These are phyloP conservation scores for Stegodyphus dumicola DNA, from an alignment of 1,140 invertebrate species.

Conservation along the genomic window DNA sequence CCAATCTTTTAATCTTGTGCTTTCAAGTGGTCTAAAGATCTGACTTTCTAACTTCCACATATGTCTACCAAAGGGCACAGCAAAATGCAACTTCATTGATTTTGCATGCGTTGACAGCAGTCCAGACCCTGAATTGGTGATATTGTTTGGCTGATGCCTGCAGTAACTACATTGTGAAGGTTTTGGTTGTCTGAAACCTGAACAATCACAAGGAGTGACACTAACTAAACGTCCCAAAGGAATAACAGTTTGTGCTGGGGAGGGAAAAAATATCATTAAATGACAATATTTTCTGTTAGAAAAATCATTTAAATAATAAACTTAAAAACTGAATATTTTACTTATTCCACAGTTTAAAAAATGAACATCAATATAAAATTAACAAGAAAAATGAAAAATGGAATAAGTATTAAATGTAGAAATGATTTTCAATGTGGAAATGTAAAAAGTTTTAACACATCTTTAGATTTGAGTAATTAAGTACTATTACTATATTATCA, in stretches of 20 bases:
- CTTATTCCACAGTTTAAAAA: not conserved
- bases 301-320: no score
- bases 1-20: conserved; percentile 37
- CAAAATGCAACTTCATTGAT: conserved; percentile 43
- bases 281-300: no score
- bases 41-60: conserved; percentile 13
- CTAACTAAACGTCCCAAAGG: conserved; percentile 17
- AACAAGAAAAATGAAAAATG: no score
- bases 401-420: no score
- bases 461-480: no score
- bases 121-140: not conserved
- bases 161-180: conserved; percentile 39
- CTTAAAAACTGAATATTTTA: not conserved
- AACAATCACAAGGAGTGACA: conserved; percentile 54
- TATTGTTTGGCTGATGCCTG: not conserved
- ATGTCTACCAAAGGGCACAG: conserved; percentile 37
- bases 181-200: not conserved
- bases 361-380: no score
- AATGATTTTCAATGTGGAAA: no score
- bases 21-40: conserved; percentile 32
- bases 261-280: not conserved
- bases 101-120: conserved; percentile 1
- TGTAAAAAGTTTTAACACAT: no score
- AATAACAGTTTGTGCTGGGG: conserved; percentile 13
- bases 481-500: no score